Base-by-base conservation (phyloP, 1,140 invertebrate genomes). In the Hycleus cichorii region DNA sequence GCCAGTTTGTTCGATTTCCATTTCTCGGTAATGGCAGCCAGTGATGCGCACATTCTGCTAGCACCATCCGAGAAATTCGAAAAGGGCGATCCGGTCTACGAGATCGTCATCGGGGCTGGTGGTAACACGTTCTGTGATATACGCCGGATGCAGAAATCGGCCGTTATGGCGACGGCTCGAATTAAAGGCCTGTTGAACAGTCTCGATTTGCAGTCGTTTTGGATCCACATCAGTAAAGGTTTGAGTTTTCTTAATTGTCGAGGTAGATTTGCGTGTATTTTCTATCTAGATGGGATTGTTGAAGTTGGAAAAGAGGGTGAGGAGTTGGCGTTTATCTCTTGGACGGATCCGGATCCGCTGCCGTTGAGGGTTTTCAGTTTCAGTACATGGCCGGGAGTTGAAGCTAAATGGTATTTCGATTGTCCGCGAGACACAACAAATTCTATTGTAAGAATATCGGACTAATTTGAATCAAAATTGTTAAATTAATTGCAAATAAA, bases 51-150 rank as follows among this genome's bases (percentile, higher is more conserved):
- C 60, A 80, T 85, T 49, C 62, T 83, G 5, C 64, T 85, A 10
- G 76, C 81, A 0, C 65, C 77, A 3, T 69, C 73, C 0, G 53
- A 69, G 1, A 61, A 66, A 12, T 71, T 79, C 6, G 60, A 61
- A 8, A 62, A 68, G 7, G 59, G 25, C 8, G 77, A 80, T 60
- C 73, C 79, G 4, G 79, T 81, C 8, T 84, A 84, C 69, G 82
- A 84, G 74, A 78, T 84, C 24, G 83, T 83, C 32, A 75, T 84
- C 2, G 83, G 83, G 12, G 82, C 80, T 2, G 81, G 81, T 11
- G 74, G 70, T 11, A 83, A 84, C 61, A 78, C 75, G 26, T 83
- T 81, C 57, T 78, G 77, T 4, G 82, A 83, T 69, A 75, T 84
- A 11, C 69, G 83, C 25, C 69, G 80, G 26, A 76, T 76, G 63